Evolutionary conservation across 1,140 invertebrate species (phyloP), one percentile per base, ranked within the genome.

Genomic region (Fopius arisanus): DNA sequence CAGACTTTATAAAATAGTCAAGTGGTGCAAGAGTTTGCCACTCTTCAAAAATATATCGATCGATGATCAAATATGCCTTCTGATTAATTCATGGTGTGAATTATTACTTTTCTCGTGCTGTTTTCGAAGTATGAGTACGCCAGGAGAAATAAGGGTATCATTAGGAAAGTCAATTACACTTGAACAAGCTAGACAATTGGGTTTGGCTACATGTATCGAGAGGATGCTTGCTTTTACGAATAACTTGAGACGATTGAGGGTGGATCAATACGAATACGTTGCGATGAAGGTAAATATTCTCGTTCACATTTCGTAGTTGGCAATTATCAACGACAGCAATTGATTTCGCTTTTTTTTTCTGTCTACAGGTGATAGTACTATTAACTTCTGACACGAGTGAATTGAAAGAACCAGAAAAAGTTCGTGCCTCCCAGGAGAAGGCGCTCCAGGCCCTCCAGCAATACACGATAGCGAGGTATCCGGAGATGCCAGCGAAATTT

Each of bases 31-130:
- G 86, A 97, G 96, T 87, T 88, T 99, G 82, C 97, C 97, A 10
- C 91, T 98, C 3, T 98, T 99, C 86, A 96, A 97, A 84, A 96
- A 97, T 87, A 98, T 99, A 80, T 95, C 95, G 74, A 96, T 97
- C 81, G 96, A 98, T 88, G 97, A 99, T 90, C 97, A 98, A 89
- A 98, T 98, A 75, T 94, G 96, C 81, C 88, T 99, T 77, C 91
- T 99, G 41, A 97, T 98, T 79, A 98, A 98, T 87, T 97, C 96
- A 48, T 99, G 97, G 97, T 98, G 96, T 87, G 97, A 99, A 87
- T 87, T 99, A 67, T 87, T 99, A 71, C 90, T 98, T 31, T 94
- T 98, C 82, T 97, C 96, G 19, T 97, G 96, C 87, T 97, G 96
- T 82, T 97, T 95, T 88, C 92, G 95, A 33, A 96, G 95, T 12